Evolutionary conservation across 2,888 invertebrate species (phyloP), one percentile per base, ranked within the genome.

Genomic region (Dione juno): DNA sequence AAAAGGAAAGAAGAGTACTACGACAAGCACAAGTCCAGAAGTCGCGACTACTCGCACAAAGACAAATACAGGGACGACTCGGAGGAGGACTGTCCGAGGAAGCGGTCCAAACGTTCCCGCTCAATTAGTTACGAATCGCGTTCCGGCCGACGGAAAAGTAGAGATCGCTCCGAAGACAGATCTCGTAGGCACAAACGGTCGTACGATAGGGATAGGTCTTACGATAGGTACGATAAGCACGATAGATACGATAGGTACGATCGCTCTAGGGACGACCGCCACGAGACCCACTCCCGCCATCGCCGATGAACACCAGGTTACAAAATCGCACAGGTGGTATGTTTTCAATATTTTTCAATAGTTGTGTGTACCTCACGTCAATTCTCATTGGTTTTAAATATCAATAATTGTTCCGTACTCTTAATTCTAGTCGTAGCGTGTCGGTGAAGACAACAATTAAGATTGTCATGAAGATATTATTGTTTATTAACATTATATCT

Each of bases 171-270:
- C 57, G 84, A 82, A 68, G 86, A 84, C 48, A 81, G 84, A 71
- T 84, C 85, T 72, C 83, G n/a, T n/a, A n/a, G 84, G 73, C 79
- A 85, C 76, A 84, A 80, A 77, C 77, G 82, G 71, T 87, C 86
- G 70, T 81, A 85, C 82, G 87, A 85, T 73, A 81, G 85, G 82
- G 85, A 80, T 67, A 77, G 81, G 79, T 81, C 81, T 43, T 11
- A 84, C 82, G 84, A 85, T 79, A 84, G 81, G 80, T 80, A 79
- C 81, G 85, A 85, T 79, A 84, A 80, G 79, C 81, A 86, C n/a
- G n/a, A n/a, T n/a, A n/a, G n/a, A n/a, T n/a, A n/a, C 81, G 90
- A 92, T 87, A 90, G 88, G 90, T 90, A 92, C 90, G 91, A 89
- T 83, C 89, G 92, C 80, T 82, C 82, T 89, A 89, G 90, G 89